phyloP scores from a whole-genome alignment of 2,797 vertebrate species.

The Uromys caudimaculatus region DNA sequence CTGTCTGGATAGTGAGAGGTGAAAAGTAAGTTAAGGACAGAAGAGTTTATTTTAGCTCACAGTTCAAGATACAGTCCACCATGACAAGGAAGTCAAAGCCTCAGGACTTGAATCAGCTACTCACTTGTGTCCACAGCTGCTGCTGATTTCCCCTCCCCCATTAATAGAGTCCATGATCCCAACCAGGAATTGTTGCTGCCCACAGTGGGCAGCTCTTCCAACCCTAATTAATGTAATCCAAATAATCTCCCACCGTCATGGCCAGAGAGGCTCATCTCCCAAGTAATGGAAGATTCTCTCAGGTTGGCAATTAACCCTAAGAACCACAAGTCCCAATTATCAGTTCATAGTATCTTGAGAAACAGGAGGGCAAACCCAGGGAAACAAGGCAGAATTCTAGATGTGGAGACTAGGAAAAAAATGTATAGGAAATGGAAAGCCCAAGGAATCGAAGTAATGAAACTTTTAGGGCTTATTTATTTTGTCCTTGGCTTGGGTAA shows the following conservation, averaged over 20 bases:
- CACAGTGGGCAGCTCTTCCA: not conserved
- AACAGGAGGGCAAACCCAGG: not conserved
- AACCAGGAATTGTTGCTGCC: no score
- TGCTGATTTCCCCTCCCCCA: not conserved
- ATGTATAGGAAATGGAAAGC: not conserved
- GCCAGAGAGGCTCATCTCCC: not conserved
- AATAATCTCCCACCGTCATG: not conserved
- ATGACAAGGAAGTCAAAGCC: not conserved
- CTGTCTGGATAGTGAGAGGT: not conserved
- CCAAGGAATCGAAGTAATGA: slow-evolving; percentile 13
- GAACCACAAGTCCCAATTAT: not conserved
- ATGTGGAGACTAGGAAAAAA: not conserved
- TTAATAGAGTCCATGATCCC: not conserved
- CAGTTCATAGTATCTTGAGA: not conserved
- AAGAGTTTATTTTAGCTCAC: not conserved
- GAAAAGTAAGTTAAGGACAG: not conserved
- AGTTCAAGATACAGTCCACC: not conserved
- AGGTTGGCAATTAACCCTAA: not conserved
- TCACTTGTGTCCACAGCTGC: not conserved
- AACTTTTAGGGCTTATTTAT: not conserved
- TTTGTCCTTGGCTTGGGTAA: not conserved
- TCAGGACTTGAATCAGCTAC: not conserved
- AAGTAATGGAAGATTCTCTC: not conserved
- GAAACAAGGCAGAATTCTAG: not conserved
- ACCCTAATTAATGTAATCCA: not conserved